A percentile compares a stretch with the other conserved stretches of the same genome.
These are phyloP conservation scores for Arbacia lixula DNA, from an alignment of 53 echinoderm and acorn worm species.

Conservation along the genomic window DNA sequence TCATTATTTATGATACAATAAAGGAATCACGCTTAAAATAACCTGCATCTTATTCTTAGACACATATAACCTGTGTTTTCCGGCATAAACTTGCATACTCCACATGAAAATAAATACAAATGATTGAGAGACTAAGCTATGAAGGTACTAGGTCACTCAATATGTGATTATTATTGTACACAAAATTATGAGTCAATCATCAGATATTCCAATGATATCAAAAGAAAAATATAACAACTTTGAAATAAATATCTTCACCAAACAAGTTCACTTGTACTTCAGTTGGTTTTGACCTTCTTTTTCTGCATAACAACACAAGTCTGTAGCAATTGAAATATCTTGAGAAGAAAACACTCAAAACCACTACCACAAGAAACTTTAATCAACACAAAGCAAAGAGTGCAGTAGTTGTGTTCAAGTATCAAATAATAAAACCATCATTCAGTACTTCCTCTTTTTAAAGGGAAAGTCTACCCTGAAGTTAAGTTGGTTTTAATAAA, in stretches of 20 bases:
- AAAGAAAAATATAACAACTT: not conserved
- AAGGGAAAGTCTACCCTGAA: too few relatives aligned
- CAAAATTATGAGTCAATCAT: conserved; percentile 1
- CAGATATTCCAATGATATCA: not conserved
- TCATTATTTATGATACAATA: not conserved
- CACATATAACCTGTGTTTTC: not conserved
- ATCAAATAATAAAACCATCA: too few relatives aligned
- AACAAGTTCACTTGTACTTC: not conserved
- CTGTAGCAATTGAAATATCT: too few relatives aligned
- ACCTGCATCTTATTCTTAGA: too few relatives aligned
- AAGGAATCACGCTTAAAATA: too few relatives aligned
- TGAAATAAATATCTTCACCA: not conserved
- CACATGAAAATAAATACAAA: conserved; percentile 19
- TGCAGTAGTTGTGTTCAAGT: too few relatives aligned
- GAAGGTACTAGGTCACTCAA: conserved; percentile 27
- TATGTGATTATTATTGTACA: not conserved
- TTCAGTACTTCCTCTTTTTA: too few relatives aligned
- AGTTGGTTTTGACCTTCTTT: too few relatives aligned
- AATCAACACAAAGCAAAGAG: too few relatives aligned
- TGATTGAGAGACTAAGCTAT: not conserved
- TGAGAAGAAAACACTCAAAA: too few relatives aligned
- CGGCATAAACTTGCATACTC: conserved; percentile 4
- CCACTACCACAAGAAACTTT: too few relatives aligned
- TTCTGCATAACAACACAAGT: not conserved
- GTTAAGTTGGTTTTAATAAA: too few relatives aligned